phyloP scores from a whole-genome alignment of 2,888 invertebrate species.

The Phalangium opilio region DNA sequence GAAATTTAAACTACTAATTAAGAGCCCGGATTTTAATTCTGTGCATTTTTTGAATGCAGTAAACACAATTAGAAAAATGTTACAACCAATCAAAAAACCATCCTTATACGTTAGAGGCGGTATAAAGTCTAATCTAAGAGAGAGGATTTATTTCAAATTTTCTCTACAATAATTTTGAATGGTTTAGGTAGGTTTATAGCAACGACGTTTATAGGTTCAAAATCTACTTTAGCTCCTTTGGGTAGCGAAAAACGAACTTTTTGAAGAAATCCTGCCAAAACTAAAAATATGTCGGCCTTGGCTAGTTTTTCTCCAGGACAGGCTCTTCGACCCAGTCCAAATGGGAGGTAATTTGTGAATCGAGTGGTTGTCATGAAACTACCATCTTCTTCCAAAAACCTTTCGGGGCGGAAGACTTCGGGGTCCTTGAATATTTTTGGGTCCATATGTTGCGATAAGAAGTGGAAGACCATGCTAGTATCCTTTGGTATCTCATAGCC shows the following conservation, averaged over 20 bases:
- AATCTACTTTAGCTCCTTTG: neutral
- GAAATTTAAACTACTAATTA: too few relatives aligned
- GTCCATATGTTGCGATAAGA: neutral
- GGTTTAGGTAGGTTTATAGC: too few relatives aligned
- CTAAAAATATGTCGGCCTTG: neutral
- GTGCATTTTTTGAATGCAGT: too few relatives aligned
- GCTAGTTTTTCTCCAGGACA: slow-evolving; percentile 1
- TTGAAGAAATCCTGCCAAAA: neutral
- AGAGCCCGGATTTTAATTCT: too few relatives aligned
- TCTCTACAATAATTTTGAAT: too few relatives aligned
- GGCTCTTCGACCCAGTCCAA: neutral
- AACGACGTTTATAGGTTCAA: too few relatives aligned
- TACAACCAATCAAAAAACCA: too few relatives aligned
- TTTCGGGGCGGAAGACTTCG: neutral
- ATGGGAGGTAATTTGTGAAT: neutral
- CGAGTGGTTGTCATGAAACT: neutral
- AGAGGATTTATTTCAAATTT: too few relatives aligned
- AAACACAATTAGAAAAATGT: too few relatives aligned
- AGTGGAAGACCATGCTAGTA: neutral
- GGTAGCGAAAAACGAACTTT: neutral
- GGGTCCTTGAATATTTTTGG: neutral
- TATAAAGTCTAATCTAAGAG: too few relatives aligned
- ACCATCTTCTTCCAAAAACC: neutral
- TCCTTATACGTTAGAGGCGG: too few relatives aligned
- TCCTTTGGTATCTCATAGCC: neutral